Evolutionary conservation across 2,113 vertebrate species (phyloP).

Genomic region (Ochotona curzoniae): DNA sequence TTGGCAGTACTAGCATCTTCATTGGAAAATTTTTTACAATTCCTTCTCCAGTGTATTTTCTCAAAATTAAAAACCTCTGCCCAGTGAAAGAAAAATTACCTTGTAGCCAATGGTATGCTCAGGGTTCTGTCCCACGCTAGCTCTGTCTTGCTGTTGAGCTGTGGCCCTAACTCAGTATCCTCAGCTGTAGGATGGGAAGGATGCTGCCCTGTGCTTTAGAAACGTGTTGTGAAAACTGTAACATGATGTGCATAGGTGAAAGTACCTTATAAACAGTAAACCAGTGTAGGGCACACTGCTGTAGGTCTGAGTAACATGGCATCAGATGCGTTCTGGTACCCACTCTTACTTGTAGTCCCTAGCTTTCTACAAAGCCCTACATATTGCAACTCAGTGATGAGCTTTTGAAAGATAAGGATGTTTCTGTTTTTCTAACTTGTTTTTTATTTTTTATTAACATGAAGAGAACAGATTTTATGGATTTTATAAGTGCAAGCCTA

Average conservation of each 20-base stretch:
- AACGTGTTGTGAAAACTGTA: not conserved
- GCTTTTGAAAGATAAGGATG: not conserved
- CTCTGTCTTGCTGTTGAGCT: not conserved
- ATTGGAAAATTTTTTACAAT: constrained; percentile 33
- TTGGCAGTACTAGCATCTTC: not conserved
- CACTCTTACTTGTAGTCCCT: not conserved
- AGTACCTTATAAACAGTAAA: not conserved
- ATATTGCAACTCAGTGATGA: not conserved
- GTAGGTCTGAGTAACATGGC: too few relatives aligned
- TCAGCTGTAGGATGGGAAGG: not conserved
- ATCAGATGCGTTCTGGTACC: not conserved
- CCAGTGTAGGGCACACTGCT: accelerated
- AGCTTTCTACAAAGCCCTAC: not conserved
- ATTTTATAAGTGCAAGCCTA: too few relatives aligned
- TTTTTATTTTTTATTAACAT: too few relatives aligned
- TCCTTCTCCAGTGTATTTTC: not conserved
- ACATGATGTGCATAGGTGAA: accelerated
- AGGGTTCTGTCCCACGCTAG: not conserved
- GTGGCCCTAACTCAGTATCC: not conserved
- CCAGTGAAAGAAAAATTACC: not conserved
- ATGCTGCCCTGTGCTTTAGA: not conserved
- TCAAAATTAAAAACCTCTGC: constrained; percentile 35
- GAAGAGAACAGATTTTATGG: too few relatives aligned
- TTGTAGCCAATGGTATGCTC: not conserved
- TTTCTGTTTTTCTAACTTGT: not conserved